phyloP scores from a whole-genome alignment of 2,113 vertebrate genomes.

The Macrotis lagotis region DNA sequence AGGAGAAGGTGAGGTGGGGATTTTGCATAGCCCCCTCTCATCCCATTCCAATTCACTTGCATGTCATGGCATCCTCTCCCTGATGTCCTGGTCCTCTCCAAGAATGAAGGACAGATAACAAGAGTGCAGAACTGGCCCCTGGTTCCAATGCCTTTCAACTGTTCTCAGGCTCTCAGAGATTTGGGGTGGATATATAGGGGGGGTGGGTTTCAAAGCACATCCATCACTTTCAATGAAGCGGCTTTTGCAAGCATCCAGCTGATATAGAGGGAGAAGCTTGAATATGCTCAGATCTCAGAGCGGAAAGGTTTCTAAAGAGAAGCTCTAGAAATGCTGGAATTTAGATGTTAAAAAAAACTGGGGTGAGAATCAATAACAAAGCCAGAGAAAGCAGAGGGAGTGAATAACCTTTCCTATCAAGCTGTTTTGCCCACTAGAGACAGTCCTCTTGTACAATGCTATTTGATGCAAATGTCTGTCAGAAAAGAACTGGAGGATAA shows the following conservation, averaged over 20 bases:
- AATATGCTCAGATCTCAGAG: slow-evolving; percentile 83
- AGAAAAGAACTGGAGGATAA: slow-evolving; percentile 81
- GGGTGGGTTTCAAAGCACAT: slow-evolving; percentile 79
- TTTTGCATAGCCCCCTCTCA: no score
- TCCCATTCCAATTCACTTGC: no score
- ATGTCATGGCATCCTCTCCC: no score
- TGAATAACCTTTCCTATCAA: slow-evolving; percentile 84
- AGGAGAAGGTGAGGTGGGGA: no score
- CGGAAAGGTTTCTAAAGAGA: slow-evolving; percentile 81
- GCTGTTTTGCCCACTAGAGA: slow-evolving; percentile 81
- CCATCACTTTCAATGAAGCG: slow-evolving; percentile 74
- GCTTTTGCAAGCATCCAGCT: slow-evolving; percentile 75
- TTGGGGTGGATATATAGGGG: slow-evolving; percentile 75
- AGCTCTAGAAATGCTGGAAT: slow-evolving; percentile 82
- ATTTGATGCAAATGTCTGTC: slow-evolving; percentile 85
- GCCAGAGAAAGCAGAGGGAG: slow-evolving; percentile 65
- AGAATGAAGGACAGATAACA: no score
- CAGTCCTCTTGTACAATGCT: slow-evolving; percentile 73
- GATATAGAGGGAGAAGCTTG: slow-evolving; percentile 77
- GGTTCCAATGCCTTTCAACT: slow-evolving; percentile 24
- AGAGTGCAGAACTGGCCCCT: slow-evolving; percentile 55
- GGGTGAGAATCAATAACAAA: slow-evolving; percentile 81
- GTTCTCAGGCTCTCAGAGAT: slow-evolving; percentile 69
- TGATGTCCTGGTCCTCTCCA: no score
- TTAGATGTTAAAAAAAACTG: slow-evolving; percentile 65